Base-by-base conservation (phyloP, 2,797 vertebrate genomes). In the Hydrolagus colliei region DNA sequence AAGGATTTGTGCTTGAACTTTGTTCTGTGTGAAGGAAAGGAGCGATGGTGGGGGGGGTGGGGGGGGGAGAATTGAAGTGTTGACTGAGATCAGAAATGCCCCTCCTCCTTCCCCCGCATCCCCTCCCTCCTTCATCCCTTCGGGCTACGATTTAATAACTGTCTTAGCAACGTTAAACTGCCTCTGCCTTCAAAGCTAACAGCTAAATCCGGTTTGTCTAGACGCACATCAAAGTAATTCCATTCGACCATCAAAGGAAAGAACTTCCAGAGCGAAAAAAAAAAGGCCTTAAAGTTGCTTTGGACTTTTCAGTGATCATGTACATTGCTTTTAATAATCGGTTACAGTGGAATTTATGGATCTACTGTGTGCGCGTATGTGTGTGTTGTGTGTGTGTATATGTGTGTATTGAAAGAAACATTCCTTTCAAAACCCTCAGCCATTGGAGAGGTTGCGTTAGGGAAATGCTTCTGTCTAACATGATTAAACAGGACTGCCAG, bases 401-500 rank as follows among this genome's bases (percentile, higher is more conserved):
- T 18, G 11, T 32, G 13, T 76, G 6, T 52, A 63, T 35, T 11
- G 2, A 35, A 82, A 82, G 68, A 7, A 67, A 52, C 41, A 52
- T 52, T n/a, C n/a, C 52, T 20, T 61, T 32, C 27, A 4, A 65
- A 32, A 84, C 10, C 77, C 9, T 35, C 65, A 20, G 79, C 32
- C 32, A 16, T 35, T 32, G 14, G 79, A 67, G 73, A 84, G 87
- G 86, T 79, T 82, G 86, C 85, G 71, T 79, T 65, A 27, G 77
- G 61, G 80, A 86, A 86, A 65, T 73, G 86, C 13, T 14, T 77
- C 35, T 75, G 86, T 80, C 72, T 71, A 78, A 77, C 68, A 72
- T 87, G 80, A 86, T 86, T 87, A 87, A 87, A 89, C 22, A 79
- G 87, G 84, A 86, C 71, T 86, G 86, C 75, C 80, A 84, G 62